Evolutionary conservation across 1,140 invertebrate species (phyloP), one percentile per base, ranked within the genome.

Genomic region (Temnothorax nylanderi): DNA sequence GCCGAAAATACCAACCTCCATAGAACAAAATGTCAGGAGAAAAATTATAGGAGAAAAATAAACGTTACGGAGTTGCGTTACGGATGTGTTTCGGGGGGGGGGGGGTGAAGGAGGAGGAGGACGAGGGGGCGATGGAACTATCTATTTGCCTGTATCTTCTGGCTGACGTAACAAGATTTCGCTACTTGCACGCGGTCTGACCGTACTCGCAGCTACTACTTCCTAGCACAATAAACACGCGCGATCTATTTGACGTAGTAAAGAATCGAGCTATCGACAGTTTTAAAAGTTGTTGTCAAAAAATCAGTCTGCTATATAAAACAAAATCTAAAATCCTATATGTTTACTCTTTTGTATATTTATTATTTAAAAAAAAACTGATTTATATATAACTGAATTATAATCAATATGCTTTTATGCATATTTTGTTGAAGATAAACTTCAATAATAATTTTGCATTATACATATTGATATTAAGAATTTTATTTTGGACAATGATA

Each of bases 91-190:
- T 74, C 51, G 54, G 10, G 64, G 67, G 37, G 10, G 16, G 49
- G 49, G 54, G 6, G n/a, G 54, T 37, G n/a, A 13, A 16, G 49
- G 13, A 26, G 26, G 26, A 26, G 26, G 26, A 26, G 13, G 49
- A 49, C 10, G 11, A 10, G 34, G 54, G 47, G 32, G 64, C 65
- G 8, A 58, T 82, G 32, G 18, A 74, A 74, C 54, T 84, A 81
- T 82, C 80, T 74, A 74, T 84, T 54, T 60, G 54, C 67, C 54
- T 71, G 64, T 49, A 44, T 71, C 64, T 44, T 18, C 54, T 74
- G 80, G 69, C 80, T 74, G 80, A 84, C 54, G 54, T 82, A 84
- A 84, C 80, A 74, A 74, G 80, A 74, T 60, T 71, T 74, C 32
- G 67, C 80, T 84, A 84, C 69, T 84, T 60, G 54, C 41, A 49